Conservation (phyloP, 2,888 invertebrate genomes). For the Eremobia ochroleuca region DNA sequence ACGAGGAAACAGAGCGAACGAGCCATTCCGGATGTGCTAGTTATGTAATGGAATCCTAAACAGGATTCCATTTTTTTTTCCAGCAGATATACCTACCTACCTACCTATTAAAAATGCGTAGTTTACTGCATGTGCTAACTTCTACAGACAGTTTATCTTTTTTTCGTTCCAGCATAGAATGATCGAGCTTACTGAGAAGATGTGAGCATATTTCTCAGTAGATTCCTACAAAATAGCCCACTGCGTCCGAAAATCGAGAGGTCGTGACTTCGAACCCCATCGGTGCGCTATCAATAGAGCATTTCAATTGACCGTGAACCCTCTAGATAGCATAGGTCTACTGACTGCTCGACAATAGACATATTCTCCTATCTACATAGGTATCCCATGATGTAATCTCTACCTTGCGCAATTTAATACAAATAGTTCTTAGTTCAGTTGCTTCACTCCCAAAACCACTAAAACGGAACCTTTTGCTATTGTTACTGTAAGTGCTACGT, state of each 20-base stretch:
- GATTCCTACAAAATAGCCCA: not conserved
- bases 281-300: not conserved
- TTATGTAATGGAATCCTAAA: not conserved
- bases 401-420: not conserved
- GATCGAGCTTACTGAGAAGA: not conserved
- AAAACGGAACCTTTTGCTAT: not conserved
- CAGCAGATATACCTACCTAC: not conserved
- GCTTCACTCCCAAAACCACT: too few species aligned
- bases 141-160: not conserved
- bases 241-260: not conserved
- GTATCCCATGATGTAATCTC: not conserved
- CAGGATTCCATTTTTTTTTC: not conserved
- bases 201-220: not conserved
- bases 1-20: not conserved
- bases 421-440: not conserved
- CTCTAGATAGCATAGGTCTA: not conserved
- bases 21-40: conserved; percentile 17
- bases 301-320: not conserved
- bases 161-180: not conserved
- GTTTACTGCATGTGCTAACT: not conserved
- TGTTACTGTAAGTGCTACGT: not conserved
- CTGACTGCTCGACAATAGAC: not conserved
- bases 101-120: not conserved
- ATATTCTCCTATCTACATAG: not conserved
- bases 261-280: not conserved